Evolutionary conservation across 2,113 vertebrate genomes (phyloP).

Genomic region (Astur gentilis): DNA sequence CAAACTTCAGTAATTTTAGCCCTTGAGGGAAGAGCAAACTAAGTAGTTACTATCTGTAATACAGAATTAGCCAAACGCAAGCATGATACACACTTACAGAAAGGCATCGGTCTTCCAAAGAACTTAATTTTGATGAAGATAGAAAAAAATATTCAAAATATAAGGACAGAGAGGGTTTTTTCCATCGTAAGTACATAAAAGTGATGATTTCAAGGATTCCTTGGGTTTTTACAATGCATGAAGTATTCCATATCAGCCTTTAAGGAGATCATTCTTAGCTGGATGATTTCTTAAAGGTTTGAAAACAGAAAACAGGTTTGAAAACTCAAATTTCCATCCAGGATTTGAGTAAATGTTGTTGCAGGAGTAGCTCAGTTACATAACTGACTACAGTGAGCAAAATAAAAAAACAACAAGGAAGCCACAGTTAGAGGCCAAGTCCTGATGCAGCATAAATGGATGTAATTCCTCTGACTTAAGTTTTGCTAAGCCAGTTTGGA

Average conservation of each 20-base stretch:
- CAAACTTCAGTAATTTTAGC: not conserved
- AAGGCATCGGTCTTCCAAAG: not conserved
- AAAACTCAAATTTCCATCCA: not conserved
- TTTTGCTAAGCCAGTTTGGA: not conserved
- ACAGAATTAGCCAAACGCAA: not conserved
- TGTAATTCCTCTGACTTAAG: not conserved
- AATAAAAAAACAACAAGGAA: not conserved
- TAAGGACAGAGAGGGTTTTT: not conserved
- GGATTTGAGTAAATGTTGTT: not conserved
- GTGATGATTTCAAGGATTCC: not conserved
- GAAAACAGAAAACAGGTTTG: not conserved
- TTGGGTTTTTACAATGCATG: not conserved
- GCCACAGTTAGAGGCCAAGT: not conserved
- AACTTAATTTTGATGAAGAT: not conserved
- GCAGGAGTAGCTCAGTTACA: not conserved
- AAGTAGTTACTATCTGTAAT: not conserved
- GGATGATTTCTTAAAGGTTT: not conserved
- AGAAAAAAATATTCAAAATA: not conserved
- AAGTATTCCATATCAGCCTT: not conserved
- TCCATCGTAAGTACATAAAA: not conserved
- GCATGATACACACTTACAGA: not conserved
- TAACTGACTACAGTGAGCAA: not conserved
- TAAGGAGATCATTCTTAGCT: not conserved
- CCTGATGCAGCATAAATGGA: not conserved
- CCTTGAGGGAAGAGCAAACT: not conserved